These are phyloP conservation scores for Oxycera nigricornis DNA, from an alignment of 2,888 invertebrate species.

Conservation along the genomic window DNA sequence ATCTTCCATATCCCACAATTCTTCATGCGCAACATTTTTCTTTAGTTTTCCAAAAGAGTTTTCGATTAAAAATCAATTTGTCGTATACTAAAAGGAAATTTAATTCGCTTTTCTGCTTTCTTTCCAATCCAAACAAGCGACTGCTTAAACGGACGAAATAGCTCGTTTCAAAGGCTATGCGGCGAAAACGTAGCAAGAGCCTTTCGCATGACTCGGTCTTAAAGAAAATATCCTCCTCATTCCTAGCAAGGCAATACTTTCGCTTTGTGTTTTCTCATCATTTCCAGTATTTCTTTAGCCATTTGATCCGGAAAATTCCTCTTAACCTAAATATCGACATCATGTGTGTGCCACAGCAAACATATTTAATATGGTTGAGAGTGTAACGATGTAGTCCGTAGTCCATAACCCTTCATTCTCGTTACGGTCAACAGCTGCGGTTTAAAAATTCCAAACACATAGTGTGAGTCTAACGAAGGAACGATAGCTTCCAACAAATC, in stretches of 20 bases:
- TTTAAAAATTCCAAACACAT: slow-evolving; percentile 34
- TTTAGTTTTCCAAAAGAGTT: neutral
- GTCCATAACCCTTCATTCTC: slow-evolving; percentile 19
- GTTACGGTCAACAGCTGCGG: slow-evolving; percentile 7
- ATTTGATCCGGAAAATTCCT: neutral
- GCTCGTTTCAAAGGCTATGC: neutral
- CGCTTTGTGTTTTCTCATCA: neutral
- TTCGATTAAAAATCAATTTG: slow-evolving; percentile 21
- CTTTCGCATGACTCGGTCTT: slow-evolving; percentile 8
- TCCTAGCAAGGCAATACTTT: neutral
- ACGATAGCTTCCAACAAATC: slow-evolving; percentile 35
- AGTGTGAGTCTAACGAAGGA: slow-evolving; percentile 10
- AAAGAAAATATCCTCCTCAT: neutral
- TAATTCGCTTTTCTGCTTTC: neutral
- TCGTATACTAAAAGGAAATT: neutral
- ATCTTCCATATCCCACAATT: too few species aligned
- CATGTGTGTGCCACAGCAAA: slow-evolving; percentile 16
- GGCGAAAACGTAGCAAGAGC: neutral
- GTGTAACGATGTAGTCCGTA: neutral
- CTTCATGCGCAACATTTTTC: slow-evolving; percentile 7
- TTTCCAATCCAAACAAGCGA: neutral
- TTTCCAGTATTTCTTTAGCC: neutral
- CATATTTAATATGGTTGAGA: slow-evolving; percentile 3
- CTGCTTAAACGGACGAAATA: neutral
- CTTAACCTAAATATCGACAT: slow-evolving; percentile 12